Percentiles rank a stretch among this genome's conserved stretches.
Evolutionary conservation across 2,888 invertebrate species (phyloP).

Genomic region (Aporophyla lueneburgensis): DNA sequence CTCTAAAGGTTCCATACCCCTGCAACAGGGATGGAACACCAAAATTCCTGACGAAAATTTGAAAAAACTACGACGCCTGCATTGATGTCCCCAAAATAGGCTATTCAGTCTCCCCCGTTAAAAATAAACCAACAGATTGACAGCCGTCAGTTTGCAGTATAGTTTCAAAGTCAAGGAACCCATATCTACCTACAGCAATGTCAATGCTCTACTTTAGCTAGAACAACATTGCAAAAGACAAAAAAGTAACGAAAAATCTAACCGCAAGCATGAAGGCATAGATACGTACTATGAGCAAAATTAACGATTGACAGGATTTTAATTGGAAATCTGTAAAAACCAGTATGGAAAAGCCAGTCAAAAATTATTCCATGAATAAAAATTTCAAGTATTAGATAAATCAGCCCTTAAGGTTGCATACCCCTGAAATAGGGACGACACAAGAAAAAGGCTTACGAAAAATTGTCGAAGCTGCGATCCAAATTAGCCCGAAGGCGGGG

Average conservation of each 20-base stretch:
- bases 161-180: slow-evolving; percentile 76
- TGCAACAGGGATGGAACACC: too few species aligned
- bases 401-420: neutral
- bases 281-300: neutral
- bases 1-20: too few species aligned
- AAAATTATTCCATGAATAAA: too few species aligned
- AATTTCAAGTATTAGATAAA: neutral
- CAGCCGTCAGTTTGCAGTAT: slow-evolving; percentile 56
- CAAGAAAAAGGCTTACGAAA: too few species aligned
- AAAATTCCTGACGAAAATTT: too few species aligned
- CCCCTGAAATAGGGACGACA: neutral
- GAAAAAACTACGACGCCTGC: too few species aligned
- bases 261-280: neutral
- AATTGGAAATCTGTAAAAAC: neutral
- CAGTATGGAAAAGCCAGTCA: neutral
- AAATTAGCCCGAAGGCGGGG: neutral
- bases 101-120: neutral
- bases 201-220: slow-evolving; percentile 74
- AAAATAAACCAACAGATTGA: slow-evolving; percentile 55
- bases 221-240: slow-evolving; percentile 75
- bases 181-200: slow-evolving; percentile 73
- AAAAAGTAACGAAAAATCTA: neutral
- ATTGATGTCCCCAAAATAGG: neutral
- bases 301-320: neutral
- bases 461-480: neutral